Conservation (phyloP, 2,797 vertebrate genomes). For the Rhincodon typus region DNA sequence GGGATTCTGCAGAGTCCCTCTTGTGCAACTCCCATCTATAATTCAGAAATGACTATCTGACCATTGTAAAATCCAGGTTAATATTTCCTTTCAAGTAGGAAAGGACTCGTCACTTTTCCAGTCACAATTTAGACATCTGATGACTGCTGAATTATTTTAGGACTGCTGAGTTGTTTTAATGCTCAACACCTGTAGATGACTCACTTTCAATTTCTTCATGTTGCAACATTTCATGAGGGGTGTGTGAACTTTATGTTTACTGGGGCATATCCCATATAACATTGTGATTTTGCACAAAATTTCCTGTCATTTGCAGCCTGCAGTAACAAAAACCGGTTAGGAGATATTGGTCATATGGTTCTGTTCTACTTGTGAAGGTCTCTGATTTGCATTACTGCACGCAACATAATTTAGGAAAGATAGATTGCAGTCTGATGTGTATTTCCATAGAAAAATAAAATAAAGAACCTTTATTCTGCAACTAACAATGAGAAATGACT, state of each 20-base stretch:
- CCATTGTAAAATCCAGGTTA: too few relatives aligned
- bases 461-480: background rate
- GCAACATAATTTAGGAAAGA: background rate
- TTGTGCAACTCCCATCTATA: too few relatives aligned
- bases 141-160: background rate
- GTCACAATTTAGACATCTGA: background rate
- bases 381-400: background rate
- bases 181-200: background rate
- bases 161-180: background rate
- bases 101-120: background rate
- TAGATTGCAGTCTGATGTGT: background rate
- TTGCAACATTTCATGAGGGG: background rate
- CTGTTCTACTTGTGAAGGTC: slow-evolving; percentile 21
- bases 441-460: background rate
- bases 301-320: background rate
- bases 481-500: background rate
- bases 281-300: slow-evolving; percentile 10
- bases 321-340: background rate
- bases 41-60: too few relatives aligned
- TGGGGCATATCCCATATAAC: background rate
- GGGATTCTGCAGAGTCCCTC: too few relatives aligned
- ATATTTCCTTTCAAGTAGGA: background rate
- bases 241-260: background rate
- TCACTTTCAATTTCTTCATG: background rate
- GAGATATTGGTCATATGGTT: background rate